These are phyloP conservation scores for Hirtodrosophila duncani DNA, from an alignment of 2,888 invertebrate species.

Conservation along the genomic window DNA sequence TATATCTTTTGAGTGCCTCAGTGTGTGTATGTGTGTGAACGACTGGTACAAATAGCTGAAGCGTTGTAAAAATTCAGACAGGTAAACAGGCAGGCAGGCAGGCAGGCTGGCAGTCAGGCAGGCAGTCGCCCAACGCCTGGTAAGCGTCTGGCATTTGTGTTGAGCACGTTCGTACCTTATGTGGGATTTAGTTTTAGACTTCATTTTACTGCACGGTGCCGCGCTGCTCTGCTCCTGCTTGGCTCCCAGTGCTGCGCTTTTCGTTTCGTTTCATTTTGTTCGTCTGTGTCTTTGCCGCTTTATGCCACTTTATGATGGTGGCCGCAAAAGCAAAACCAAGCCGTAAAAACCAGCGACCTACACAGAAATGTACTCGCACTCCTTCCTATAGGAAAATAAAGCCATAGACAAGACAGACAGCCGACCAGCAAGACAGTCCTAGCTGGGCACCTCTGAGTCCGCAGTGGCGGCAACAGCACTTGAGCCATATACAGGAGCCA, in stretches of 20 bases:
- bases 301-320: constrained; percentile 67
- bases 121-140: too few relatives aligned
- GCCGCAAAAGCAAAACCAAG: constrained; percentile 11
- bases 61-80: constrained; percentile 55
- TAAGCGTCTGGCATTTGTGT: constrained; percentile 72
- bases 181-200: constrained; percentile 71
- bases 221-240: neutral
- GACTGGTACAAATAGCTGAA: constrained; percentile 43
- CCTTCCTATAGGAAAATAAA: constrained; percentile 57
- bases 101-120: neutral
- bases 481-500: constrained; percentile 21
- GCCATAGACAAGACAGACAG: constrained; percentile 53
- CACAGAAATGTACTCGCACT: constrained; percentile 20
- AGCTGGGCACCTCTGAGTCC: neutral
- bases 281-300: constrained; percentile 27
- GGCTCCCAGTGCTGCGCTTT: constrained; percentile 55
- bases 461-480: constrained; percentile 24
- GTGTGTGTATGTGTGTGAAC: constrained; percentile 24
- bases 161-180: constrained; percentile 74
- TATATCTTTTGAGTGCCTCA: constrained; percentile 4
- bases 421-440: constrained; percentile 15
- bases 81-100: constrained; percentile 44
- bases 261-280: constrained; percentile 54
- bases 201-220: constrained; percentile 55
- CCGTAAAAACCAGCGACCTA: constrained; percentile 10